Conservation (phyloP, 2,888 invertebrate genomes). For the Silvanus unidentatus region DNA sequence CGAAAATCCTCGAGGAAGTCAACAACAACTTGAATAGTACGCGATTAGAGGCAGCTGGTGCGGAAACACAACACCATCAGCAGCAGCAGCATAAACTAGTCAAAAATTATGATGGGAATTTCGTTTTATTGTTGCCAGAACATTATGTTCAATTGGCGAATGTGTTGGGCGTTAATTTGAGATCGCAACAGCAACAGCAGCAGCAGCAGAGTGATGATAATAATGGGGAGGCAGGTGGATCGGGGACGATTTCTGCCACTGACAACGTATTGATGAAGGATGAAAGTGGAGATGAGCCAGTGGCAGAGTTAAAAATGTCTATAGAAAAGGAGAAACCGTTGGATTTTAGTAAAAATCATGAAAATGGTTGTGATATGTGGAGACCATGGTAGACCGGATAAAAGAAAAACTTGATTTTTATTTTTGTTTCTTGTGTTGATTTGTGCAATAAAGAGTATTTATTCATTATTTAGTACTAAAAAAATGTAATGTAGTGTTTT, state of each 20-base stretch:
- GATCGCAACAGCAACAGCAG: conserved; percentile 22
- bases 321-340: conserved; percentile 44
- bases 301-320: neutral
- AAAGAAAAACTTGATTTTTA: neutral
- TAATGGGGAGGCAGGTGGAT: conserved; percentile 13
- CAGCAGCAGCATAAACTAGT: conserved; percentile 38
- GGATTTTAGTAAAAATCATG: conserved; percentile 49
- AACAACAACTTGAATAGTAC: conserved; percentile 32
- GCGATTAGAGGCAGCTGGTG: conserved; percentile 11
- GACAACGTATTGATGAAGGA: neutral
- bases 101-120: conserved; percentile 55
- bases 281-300: conserved; percentile 3
- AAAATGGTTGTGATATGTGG: conserved; percentile 48
- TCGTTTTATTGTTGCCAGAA: conserved; percentile 56
- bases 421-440: no score
- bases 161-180: conserved; percentile 46
- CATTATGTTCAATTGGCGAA: conserved; percentile 57
- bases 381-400: conserved; percentile 46
- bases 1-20: conserved; percentile 40
- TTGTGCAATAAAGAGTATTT: neutral
- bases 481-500: no score
- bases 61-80: conserved; percentile 27
- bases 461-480: neutral
- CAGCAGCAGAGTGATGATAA: conserved; percentile 19
- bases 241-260: neutral